Conservation (phyloP, 2,797 vertebrate species). For the Acridotheres tristis region DNA sequence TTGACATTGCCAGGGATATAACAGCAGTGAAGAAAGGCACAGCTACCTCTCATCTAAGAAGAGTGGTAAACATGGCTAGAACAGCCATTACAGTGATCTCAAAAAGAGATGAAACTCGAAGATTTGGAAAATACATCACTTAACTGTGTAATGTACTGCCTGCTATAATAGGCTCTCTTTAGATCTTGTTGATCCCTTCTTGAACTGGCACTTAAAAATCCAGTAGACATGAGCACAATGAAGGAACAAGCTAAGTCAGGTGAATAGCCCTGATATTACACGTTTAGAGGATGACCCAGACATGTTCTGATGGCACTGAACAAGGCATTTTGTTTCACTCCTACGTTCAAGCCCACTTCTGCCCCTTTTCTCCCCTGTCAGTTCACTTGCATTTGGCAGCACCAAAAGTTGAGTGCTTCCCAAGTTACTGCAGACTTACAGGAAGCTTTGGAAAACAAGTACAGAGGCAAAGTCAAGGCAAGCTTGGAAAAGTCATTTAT, state of each 20-base stretch:
- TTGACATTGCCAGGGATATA: neutral
- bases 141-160: neutral
- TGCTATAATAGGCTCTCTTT: neutral
- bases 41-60: neutral
- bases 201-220: neutral
- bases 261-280: neutral
- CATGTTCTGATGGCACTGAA: neutral
- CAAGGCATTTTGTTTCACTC: neutral
- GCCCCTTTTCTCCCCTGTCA: neutral
- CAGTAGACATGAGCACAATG: neutral
- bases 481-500: neutral
- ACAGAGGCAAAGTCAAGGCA: neutral
- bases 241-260: neutral
- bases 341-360: neutral
- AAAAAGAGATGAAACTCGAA: neutral
- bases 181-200: neutral
- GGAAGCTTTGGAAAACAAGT: neutral
- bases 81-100: neutral
- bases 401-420: neutral
- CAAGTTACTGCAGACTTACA: neutral
- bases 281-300: neutral
- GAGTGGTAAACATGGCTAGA: neutral
- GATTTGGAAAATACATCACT: neutral
- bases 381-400: neutral
- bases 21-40: neutral